Percentiles rank a stretch among this genome's conserved stretches.
These are phyloP conservation scores for Herpailurus yagouaroundi DNA, from an alignment of 2,113 vertebrate species.

Conservation along the genomic window DNA sequence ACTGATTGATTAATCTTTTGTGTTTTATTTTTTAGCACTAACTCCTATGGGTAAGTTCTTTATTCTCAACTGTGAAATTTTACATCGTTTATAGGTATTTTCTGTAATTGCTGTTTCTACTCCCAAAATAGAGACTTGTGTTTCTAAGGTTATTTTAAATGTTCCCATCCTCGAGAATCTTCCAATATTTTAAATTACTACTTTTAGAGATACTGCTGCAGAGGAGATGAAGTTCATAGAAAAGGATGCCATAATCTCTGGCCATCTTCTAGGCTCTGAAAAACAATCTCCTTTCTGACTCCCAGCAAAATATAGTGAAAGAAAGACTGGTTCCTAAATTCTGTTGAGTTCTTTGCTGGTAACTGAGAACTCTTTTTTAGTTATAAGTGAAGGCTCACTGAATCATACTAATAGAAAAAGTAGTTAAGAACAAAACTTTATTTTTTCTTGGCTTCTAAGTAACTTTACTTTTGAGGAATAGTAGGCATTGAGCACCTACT, in stretches of 20 bases:
- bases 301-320: not conserved
- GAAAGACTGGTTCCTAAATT: not conserved
- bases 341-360: not conserved
- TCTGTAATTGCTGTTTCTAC: not conserved
- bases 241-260: not conserved
- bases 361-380: not conserved
- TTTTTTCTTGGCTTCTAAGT: not conserved
- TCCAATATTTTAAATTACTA: not conserved
- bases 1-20: constrained; percentile 22
- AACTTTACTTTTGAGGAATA: not conserved
- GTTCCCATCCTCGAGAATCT: not conserved
- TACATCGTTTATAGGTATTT: not conserved
- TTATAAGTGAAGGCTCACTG: not conserved
- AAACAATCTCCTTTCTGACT: not conserved
- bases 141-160: constrained; percentile 41
- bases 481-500: not conserved
- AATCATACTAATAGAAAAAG: not conserved
- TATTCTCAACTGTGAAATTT: constrained; percentile 2
- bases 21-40: constrained; percentile 63
- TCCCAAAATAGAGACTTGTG: not conserved
- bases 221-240: not conserved
- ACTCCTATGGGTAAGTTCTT: constrained; percentile 57
- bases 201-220: not conserved
- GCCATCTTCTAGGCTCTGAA: not conserved
- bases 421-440: constrained; percentile 7